Conservation (phyloP, 2,113 vertebrate species). For the Trogon surrucura region DNA sequence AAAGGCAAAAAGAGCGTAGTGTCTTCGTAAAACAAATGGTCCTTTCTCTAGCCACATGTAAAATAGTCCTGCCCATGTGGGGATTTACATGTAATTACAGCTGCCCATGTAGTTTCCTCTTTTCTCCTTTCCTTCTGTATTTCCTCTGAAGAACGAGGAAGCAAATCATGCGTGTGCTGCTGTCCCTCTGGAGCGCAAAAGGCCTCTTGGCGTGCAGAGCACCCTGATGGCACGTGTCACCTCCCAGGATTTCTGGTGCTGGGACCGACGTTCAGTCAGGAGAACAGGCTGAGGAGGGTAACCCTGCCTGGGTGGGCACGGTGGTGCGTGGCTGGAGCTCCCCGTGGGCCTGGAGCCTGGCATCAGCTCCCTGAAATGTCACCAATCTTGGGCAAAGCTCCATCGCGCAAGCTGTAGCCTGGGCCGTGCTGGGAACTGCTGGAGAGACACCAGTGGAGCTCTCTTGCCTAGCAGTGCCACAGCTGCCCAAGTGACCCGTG, state of each 20-base stretch:
- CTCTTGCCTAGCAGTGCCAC: neutral
- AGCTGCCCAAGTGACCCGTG: neutral
- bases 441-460: neutral
- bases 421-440: neutral
- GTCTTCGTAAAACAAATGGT: constrained; percentile 30
- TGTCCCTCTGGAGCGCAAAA: neutral
- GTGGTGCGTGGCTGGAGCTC: neutral
- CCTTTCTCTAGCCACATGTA: neutral
- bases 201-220: rapidly evolving
- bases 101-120: neutral
- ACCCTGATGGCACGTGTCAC: rapidly evolving
- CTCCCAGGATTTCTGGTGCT: neutral
- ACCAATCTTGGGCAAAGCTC: neutral
- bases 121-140: neutral
- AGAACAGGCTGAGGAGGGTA: neutral
- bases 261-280: rapidly evolving
- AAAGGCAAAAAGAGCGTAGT: neutral
- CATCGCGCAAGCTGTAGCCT: neutral
- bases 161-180: rapidly evolving
- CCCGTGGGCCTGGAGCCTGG: neutral
- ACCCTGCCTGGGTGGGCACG: neutral
- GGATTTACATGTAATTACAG: constrained; percentile 46
- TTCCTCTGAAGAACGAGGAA: neutral
- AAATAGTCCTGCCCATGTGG: neutral
- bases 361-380: neutral